A percentile compares a stretch with the other conserved stretches of the same genome.
These are phyloP conservation scores for Mormyrus iriodes DNA, from an alignment of 2,113 vertebrate species.

Conservation along the genomic window DNA sequence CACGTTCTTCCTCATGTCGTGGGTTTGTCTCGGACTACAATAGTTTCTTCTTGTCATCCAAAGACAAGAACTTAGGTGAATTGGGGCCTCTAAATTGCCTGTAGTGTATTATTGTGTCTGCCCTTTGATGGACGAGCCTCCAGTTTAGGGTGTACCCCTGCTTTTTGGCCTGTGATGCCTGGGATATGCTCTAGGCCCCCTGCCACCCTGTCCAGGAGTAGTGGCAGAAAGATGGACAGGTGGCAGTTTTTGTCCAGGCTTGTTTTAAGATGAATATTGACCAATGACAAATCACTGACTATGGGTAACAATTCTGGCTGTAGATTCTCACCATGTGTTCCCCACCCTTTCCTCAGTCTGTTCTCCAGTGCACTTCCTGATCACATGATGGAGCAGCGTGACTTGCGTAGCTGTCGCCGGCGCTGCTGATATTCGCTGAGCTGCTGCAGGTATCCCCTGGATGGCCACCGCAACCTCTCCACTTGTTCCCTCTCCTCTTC, in stretches of 20 bases:
- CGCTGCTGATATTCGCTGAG: slow-evolving; percentile 89
- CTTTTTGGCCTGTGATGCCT: not conserved
- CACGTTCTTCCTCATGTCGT: not conserved
- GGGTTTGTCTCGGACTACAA: not conserved
- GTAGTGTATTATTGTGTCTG: not conserved
- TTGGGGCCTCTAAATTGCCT: not conserved
- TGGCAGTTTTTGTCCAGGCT: not conserved
- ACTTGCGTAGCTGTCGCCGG: slow-evolving; percentile 80
- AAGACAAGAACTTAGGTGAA: not conserved
- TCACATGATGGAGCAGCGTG: slow-evolving; percentile 84
- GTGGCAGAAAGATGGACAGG: not conserved
- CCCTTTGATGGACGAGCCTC: not conserved
- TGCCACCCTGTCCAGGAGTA: not conserved
- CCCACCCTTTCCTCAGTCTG: not conserved
- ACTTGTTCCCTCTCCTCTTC: slow-evolving; percentile 88
- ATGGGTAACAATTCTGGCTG: not conserved
- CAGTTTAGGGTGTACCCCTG: not conserved
- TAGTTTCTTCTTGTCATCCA: not conserved
- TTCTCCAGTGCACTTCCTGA: slow-evolving; percentile 19
- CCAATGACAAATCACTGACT: not conserved
- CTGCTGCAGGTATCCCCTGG: slow-evolving; percentile 85
- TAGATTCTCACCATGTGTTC: not conserved
- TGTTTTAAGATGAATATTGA: not conserved
- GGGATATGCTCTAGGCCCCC: not conserved
- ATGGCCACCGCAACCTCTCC: slow-evolving; percentile 88